Evolutionary conservation across 2,888 invertebrate species (phyloP).

Genomic region (Heliothis peltigera): DNA sequence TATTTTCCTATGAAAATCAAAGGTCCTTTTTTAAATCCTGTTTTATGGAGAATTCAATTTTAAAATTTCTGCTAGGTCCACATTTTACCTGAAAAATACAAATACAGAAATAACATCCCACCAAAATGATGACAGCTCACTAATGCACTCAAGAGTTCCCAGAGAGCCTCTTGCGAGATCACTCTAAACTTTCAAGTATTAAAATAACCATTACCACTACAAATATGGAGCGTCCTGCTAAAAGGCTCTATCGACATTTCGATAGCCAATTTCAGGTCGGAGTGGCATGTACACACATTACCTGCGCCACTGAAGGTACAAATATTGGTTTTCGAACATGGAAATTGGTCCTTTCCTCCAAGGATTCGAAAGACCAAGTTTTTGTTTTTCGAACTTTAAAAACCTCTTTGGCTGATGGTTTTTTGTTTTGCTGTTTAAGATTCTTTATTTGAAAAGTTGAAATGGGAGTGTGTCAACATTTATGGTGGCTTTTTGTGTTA

Average conservation of each 20-base stretch:
- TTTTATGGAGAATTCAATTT: too few species aligned
- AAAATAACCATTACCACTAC: constrained; percentile 66
- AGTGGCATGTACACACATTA: constrained; percentile 78
- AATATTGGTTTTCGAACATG: constrained; percentile 58
- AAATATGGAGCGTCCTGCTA: constrained; percentile 56
- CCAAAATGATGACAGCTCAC: not conserved
- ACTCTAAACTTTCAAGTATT: constrained; percentile 59
- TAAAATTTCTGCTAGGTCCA: too few species aligned
- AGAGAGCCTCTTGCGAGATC: constrained; percentile 33
- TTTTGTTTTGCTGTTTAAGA: not conserved
- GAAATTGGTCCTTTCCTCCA: constrained; percentile 39
- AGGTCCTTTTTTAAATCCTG: too few species aligned
- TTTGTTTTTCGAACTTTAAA: constrained; percentile 13
- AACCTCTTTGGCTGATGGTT: constrained; percentile 1
- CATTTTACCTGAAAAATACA: too few species aligned
- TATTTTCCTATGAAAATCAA: too few species aligned
- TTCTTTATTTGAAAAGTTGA: constrained; percentile 18
- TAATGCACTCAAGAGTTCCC: constrained; percentile 35
- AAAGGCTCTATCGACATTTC: constrained; percentile 68
- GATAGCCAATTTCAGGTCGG: constrained; percentile 68
- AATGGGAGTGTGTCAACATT: too few species aligned
- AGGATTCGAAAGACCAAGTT: constrained; percentile 26
- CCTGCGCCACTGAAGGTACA: constrained; percentile 53
- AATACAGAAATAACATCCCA: not conserved
- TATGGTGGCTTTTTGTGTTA: not conserved